phyloP scores from a whole-genome alignment of 2,113 vertebrate species.

The Elanus axillaris region DNA sequence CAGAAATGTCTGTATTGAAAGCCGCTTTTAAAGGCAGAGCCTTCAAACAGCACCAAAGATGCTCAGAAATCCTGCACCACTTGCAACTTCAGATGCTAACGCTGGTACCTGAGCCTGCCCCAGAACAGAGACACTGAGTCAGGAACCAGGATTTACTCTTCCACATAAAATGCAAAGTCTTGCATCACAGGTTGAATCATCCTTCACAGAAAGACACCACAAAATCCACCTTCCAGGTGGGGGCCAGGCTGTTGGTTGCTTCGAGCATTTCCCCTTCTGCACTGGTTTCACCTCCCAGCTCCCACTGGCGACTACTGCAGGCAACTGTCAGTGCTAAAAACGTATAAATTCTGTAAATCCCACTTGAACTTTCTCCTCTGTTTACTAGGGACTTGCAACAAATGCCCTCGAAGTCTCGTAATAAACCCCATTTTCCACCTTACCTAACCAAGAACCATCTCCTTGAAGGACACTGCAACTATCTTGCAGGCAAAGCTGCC shows the following conservation, averaged over 20 bases:
- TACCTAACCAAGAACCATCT: background rate
- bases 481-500: background rate
- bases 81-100: background rate
- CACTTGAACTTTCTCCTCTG: background rate
- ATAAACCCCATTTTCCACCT: background rate
- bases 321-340: rapidly evolving
- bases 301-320: rapidly evolving
- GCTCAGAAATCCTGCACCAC: background rate
- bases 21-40: background rate
- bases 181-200: rapidly evolving
- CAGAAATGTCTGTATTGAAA: background rate
- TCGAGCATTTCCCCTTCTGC: background rate
- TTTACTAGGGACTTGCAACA: background rate
- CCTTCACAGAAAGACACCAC: rapidly evolving
- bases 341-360: rapidly evolving
- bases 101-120: background rate
- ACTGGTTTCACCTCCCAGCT: background rate
- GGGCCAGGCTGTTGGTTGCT: background rate
- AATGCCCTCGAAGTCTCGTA: rapidly evolving
- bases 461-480: background rate
- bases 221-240: background rate
- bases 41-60: background rate
- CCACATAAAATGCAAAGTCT: rapidly evolving
- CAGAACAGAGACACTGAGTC: rapidly evolving
- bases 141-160: background rate